These are phyloP conservation scores for Podarcis cretensis DNA, from an alignment of 2,113 vertebrate species.

Conservation along the genomic window DNA sequence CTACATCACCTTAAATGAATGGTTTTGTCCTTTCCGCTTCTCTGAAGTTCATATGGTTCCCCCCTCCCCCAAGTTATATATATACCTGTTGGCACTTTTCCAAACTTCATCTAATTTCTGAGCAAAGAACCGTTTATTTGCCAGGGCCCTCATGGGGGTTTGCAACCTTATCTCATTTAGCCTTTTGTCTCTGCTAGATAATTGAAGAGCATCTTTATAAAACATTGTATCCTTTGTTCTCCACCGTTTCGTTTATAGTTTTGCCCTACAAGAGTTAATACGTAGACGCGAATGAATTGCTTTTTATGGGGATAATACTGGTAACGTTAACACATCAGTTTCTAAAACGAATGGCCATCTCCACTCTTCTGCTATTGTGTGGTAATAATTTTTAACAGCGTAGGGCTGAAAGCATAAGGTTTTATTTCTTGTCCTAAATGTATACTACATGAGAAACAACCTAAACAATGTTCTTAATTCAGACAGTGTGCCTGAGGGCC, in stretches of 20 bases:
- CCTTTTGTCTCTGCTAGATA: background rate
- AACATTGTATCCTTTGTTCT: background rate
- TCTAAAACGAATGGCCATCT: background rate
- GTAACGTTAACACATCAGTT: background rate
- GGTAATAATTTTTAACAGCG: background rate
- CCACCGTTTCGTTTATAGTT: background rate
- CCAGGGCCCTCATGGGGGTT: background rate
- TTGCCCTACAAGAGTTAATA: background rate
- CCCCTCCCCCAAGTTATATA: background rate
- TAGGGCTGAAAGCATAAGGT: background rate
- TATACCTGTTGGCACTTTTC: conserved; percentile 1
- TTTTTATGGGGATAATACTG: background rate
- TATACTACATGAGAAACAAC: background rate
- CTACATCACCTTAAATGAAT: no score
- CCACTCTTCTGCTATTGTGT: background rate
- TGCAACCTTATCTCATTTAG: background rate
- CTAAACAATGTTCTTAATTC: background rate
- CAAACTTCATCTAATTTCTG: conserved; percentile 27
- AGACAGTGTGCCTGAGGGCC: background rate
- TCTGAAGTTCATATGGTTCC: background rate
- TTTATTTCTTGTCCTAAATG: background rate
- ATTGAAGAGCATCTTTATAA: background rate
- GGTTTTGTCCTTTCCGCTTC: background rate
- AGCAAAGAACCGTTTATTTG: background rate
- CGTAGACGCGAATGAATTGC: background rate